Percentiles rank a stretch among this genome's conserved stretches.
Conservation (phyloP, 2,888 invertebrate genomes). For the Ectemnius continuus region DNA sequence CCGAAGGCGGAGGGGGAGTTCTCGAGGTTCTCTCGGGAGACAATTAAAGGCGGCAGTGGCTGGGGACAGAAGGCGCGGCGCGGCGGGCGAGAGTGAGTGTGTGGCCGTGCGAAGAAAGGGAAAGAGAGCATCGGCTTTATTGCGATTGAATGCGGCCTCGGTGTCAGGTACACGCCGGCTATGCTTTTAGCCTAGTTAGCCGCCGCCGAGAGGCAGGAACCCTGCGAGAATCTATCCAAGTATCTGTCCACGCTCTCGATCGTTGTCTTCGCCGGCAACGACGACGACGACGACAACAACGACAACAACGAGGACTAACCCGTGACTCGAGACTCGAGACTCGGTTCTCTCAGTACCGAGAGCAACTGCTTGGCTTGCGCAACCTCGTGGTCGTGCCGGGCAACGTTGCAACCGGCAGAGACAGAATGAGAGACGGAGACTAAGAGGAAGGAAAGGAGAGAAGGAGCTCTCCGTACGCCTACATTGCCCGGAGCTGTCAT, state of each 20-base stretch:
- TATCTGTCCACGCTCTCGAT: conserved; percentile 18
- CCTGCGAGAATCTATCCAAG: conserved; percentile 42
- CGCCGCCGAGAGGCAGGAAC: conserved; percentile 60
- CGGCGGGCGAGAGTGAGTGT: conserved; percentile 23
- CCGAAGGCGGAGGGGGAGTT: no score
- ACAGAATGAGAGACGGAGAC: conserved; percentile 11
- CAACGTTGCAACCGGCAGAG: neutral
- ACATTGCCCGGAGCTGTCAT: conserved; percentile 72
- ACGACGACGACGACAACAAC: no score
- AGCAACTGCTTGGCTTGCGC: conserved; percentile 4
- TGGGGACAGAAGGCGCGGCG: conserved; percentile 3
- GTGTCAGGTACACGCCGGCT: conserved; percentile 58
- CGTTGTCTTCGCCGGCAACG: conserved; percentile 19
- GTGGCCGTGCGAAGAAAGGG: conserved; percentile 21
- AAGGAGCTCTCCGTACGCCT: conserved; percentile 67
- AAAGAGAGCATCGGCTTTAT: conserved; percentile 46
- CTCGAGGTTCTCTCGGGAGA: neutral
- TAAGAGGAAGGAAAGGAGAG: conserved; percentile 37
- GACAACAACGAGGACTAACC: no score
- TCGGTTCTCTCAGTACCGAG: conserved; percentile 9
- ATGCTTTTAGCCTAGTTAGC: conserved; percentile 66
- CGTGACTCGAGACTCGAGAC: no score
- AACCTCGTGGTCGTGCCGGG: conserved; percentile 8
- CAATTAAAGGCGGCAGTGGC: conserved; percentile 24
- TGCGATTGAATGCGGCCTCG: conserved; percentile 37